Percentiles rank a stretch among this genome's conserved stretches.
These are phyloP conservation scores for Mesorhabditis belari DNA, from an alignment of 2,888 invertebrate genomes.

Conservation along the genomic window DNA sequence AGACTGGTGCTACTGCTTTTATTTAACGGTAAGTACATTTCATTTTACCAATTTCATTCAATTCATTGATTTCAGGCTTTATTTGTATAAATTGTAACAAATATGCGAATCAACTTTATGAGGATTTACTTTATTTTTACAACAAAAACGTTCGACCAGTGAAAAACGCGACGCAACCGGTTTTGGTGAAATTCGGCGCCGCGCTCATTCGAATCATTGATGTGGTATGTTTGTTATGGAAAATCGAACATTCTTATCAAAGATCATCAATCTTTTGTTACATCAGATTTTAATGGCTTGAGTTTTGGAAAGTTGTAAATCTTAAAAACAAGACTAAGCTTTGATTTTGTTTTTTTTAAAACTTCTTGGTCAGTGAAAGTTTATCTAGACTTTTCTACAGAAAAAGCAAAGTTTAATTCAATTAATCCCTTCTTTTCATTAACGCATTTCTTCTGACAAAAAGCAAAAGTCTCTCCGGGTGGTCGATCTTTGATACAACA, in stretches of 20 bases:
- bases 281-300: not conserved
- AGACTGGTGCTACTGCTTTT: too few species aligned
- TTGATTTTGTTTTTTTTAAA: too few species aligned
- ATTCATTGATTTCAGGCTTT: not conserved
- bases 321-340: too few species aligned
- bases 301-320: too few species aligned
- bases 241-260: not conserved
- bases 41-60: not conserved
- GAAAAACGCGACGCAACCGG: conserved; percentile 47
- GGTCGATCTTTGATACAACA: not conserved
- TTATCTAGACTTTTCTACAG: too few species aligned
- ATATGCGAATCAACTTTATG: conserved; percentile 49
- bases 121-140: conserved; percentile 53
- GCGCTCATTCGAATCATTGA: conserved; percentile 51
- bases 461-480: not conserved
- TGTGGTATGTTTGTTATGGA: conserved; percentile 38
- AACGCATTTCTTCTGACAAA: not conserved
- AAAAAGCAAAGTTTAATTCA: too few species aligned
- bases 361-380: too few species aligned
- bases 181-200: conserved; percentile 51
- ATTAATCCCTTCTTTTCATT: not conserved
- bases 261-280: not conserved
- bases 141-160: conserved; percentile 50
- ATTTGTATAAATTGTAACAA: conserved; percentile 9
- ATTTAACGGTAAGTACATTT: too few species aligned